Evolutionary conservation across 2,113 vertebrate genomes (phyloP), one percentile per base, ranked within the genome.

Genomic region (Oncorhynchus clarkii): DNA sequence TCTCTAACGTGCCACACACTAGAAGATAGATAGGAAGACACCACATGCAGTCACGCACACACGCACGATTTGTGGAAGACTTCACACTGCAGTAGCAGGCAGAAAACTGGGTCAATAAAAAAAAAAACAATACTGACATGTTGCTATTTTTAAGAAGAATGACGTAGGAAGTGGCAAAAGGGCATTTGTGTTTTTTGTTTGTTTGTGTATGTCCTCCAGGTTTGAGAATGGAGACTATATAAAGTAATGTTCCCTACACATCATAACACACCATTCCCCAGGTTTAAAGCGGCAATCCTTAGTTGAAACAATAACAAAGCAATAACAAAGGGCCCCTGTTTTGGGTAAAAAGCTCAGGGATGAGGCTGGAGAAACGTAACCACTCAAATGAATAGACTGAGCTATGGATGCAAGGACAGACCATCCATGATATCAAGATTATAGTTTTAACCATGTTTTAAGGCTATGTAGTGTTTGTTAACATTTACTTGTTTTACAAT

Each of bases 21-120:
- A 72, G 62, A 75, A 73, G 70, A 78, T 27, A 87, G 82, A 85
- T 79, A 85, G 77, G 67, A 0, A 77, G 73, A 82, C 83, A 45
- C 39, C 83, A 45, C 39, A 11, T 12, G 12, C n/a, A 64, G 16
- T 16, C 51, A 54, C 3, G 1, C 51, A 54, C 51, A 54, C 51
- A 1, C 34, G 5, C 34, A 34, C 34, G 1, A 54, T 4, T 18
- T 4, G 51, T 18, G 51, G 31, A 0, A 77, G 75, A 81, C 83
- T 84, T 87, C 86, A 87, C 48, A n/a, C 51, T 60, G 69, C 76
- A 54, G 69, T 75, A 54, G 16, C 72, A 39, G 76, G 20, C 70
- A 39, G 76, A 74, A 85, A 91, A 89, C 72, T 87, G 80, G 87
- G 88, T 91, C 85, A 89, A 70, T 79, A 83, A 72, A 2, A 0